These are phyloP conservation scores for Sesia bembeciformis DNA, from an alignment of 2,888 invertebrate genomes.

Conservation along the genomic window DNA sequence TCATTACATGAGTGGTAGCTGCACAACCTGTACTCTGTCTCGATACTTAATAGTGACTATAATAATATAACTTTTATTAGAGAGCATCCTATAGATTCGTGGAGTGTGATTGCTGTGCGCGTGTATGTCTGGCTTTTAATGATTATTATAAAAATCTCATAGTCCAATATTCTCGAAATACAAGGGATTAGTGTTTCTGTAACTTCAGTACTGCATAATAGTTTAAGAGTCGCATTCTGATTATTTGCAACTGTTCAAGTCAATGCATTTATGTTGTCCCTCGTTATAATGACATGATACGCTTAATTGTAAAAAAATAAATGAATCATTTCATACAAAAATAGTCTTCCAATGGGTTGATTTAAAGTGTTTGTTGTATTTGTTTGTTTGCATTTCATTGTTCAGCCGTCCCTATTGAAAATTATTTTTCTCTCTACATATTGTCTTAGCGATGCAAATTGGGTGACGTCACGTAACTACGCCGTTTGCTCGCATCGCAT, in stretches of 20 bases:
- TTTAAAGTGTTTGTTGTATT: constrained; percentile 25
- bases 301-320: neutral
- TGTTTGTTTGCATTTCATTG: constrained; percentile 25
- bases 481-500: no score
- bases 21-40: constrained; percentile 63
- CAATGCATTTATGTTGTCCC: neutral
- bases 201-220: constrained; percentile 35
- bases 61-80: constrained; percentile 20
- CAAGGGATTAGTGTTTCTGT: constrained; percentile 48
- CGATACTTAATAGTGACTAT: constrained; percentile 30
- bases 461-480: no score
- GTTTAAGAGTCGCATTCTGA: constrained; percentile 20
- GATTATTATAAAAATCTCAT: constrained; percentile 49
- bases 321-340: constrained; percentile 20
- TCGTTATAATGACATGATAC: neutral
- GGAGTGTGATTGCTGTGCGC: constrained; percentile 59
- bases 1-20: constrained; percentile 64
- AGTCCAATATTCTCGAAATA: constrained; percentile 50
- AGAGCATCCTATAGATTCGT: constrained; percentile 59
- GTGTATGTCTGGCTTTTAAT: constrained; percentile 64
- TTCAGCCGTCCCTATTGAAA: neutral
- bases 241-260: neutral
- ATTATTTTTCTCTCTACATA: no score
- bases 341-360: constrained; percentile 62
- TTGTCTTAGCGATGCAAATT: no score